These are phyloP conservation scores for Brachylomia viminalis DNA, from an alignment of 2,888 invertebrate species.

Conservation along the genomic window DNA sequence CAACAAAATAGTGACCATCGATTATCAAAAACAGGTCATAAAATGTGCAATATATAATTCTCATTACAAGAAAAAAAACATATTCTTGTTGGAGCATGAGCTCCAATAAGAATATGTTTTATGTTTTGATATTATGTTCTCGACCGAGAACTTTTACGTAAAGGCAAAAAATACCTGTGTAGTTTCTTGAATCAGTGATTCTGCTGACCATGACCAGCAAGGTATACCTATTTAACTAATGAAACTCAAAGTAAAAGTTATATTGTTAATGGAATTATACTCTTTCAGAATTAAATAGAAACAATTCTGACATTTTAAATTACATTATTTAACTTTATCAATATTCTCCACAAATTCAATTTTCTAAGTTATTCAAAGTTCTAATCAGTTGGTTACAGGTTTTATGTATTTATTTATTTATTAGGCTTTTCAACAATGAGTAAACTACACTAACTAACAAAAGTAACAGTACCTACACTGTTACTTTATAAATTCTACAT, in stretches of 20 bases:
- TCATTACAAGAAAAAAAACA: neutral
- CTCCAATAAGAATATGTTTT: too few species aligned
- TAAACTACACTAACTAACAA: too few species aligned
- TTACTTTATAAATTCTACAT: too few species aligned
- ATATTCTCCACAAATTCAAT: slow-evolving; percentile 8
- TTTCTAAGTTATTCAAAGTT: neutral
- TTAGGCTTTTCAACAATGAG: too few species aligned
- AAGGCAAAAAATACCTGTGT: neutral
- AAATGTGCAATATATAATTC: slow-evolving; percentile 13
- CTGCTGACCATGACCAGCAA: neutral
- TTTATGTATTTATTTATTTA: too few species aligned
- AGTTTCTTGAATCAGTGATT: neutral
- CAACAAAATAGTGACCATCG: slow-evolving; percentile 42
- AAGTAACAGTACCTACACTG: too few species aligned
- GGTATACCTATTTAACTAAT: neutral
- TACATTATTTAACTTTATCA: neutral
- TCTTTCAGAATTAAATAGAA: neutral
- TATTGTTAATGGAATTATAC: neutral
- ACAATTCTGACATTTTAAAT: neutral
- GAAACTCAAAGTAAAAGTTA: neutral
- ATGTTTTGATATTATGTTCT: too few species aligned
- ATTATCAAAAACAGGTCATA: slow-evolving; percentile 34
- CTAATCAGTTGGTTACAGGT: slow-evolving; percentile 1
- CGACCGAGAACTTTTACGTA: too few species aligned
- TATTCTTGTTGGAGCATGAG: neutral